Conservation (phyloP, 2,113 vertebrate species). For the Pterocles burchelli region DNA sequence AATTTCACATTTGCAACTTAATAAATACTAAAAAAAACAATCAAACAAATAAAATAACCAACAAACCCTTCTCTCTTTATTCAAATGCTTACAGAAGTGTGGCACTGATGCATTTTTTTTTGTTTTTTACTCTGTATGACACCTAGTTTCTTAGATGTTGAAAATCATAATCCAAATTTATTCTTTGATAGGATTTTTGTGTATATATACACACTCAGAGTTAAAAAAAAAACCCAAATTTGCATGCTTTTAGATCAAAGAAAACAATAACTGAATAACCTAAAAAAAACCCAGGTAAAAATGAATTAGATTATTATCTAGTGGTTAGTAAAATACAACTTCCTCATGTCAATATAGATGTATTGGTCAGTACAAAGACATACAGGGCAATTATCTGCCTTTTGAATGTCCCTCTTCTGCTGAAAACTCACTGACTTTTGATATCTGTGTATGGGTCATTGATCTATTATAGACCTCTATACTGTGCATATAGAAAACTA, state of each 20-base stretch:
- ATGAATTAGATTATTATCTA: neutral
- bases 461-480: neutral
- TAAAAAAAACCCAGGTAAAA: neutral
- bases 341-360: accelerated
- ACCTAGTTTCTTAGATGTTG: neutral
- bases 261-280: neutral
- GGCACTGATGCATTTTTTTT: neutral
- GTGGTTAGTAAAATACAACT: neutral
- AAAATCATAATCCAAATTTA: neutral
- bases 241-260: neutral
- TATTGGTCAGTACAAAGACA: neutral
- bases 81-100: neutral
- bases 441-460: too few species aligned
- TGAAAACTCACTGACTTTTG: neutral
- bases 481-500: neutral
- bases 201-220: too few species aligned
- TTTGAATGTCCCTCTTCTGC: neutral
- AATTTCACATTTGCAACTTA: neutral
- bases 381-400: neutral
- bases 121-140: neutral
- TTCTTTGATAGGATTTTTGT: neutral
- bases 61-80: neutral
- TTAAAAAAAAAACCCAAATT: neutral
- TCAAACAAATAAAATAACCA: neutral
- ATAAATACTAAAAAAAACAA: neutral